Evolutionary conservation across 2,888 invertebrate species (phyloP).

Genomic region (Dioctria linearis): DNA sequence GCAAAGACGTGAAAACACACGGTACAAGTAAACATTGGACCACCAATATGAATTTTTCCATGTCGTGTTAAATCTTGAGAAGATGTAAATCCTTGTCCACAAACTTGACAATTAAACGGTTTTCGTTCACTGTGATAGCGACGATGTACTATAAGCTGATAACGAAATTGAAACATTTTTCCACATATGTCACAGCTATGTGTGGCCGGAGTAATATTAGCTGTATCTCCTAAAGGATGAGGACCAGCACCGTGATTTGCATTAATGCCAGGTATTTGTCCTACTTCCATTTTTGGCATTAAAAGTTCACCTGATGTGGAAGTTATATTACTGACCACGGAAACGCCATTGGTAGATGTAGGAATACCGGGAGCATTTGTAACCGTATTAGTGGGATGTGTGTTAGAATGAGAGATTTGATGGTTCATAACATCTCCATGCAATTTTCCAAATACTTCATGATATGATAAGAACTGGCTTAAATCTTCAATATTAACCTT

Average conservation of each 20-base stretch:
- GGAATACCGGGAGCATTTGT: constrained; percentile 56
- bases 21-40: constrained; percentile 82
- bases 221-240: constrained; percentile 67
- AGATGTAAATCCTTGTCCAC: constrained; percentile 87
- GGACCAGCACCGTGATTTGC: constrained; percentile 73
- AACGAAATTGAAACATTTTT: constrained; percentile 89
- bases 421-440: constrained; percentile 70
- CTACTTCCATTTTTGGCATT: constrained; percentile 70
- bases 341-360: constrained; percentile 59
- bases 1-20: constrained; percentile 84
- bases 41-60: constrained; percentile 88
- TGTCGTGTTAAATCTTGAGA: constrained; percentile 85
- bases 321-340: constrained; percentile 58
- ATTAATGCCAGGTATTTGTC: constrained; percentile 64
- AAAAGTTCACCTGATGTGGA: constrained; percentile 66
- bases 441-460: constrained; percentile 86
- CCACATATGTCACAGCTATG: constrained; percentile 89
- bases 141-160: constrained; percentile 89
- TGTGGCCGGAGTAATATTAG: constrained; percentile 60
- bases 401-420: constrained; percentile 70
- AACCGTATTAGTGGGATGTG: constrained; percentile 62
- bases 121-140: constrained; percentile 90
- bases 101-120: constrained; percentile 86
- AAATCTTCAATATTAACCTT: constrained; percentile 88
- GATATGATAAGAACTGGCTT: constrained; percentile 87